Conservation (phyloP, 2,888 invertebrate species). For the Ophioninae sp. region DNA sequence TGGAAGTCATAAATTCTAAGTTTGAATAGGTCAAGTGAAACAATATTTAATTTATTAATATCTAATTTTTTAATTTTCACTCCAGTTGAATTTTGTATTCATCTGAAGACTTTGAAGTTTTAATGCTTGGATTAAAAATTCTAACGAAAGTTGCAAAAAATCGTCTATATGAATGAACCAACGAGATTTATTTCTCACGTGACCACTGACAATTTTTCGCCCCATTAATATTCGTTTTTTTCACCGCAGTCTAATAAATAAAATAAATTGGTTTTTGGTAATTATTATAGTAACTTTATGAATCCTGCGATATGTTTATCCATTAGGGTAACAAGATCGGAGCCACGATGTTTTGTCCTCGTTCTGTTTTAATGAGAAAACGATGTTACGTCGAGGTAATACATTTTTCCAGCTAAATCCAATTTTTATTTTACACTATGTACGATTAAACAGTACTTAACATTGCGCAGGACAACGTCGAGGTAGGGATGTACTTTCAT, state of each 20-base stretch:
- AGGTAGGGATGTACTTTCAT: constrained; percentile 70
- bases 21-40: no score
- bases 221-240: no score
- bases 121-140: no score
- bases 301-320: not conserved
- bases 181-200: no score
- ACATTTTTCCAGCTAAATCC: not conserved
- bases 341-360: constrained; percentile 51
- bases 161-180: no score
- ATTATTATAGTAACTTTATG: not conserved
- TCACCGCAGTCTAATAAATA: no score
- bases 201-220: no score
- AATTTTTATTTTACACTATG: not conserved
- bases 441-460: not conserved
- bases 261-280: not conserved
- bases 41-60: no score
- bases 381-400: constrained; percentile 55
- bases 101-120: no score
- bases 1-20: not conserved
- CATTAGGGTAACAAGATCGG: constrained; percentile 55
- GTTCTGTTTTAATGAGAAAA: constrained; percentile 40
- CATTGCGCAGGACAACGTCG: constrained; percentile 67
- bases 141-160: no score
- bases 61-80: no score
- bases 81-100: no score